Conservation (phyloP, 35 echinoderm and acorn worm genomes). For the Heliocidaris tuberculata region DNA sequence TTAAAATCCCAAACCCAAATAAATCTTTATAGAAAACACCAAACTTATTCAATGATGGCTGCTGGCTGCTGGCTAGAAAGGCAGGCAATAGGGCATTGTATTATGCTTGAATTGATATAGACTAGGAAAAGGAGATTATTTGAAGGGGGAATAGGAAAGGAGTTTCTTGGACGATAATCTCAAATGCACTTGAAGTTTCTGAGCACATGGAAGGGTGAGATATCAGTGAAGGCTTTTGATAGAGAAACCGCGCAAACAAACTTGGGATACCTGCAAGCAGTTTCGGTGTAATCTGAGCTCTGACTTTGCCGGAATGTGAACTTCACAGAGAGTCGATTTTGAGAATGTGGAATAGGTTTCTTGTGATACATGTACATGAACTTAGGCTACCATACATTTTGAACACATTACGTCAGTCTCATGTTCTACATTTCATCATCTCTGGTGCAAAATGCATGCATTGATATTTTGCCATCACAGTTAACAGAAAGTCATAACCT, state of each 20-base stretch:
- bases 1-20: neutral
- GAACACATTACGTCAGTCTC: neutral
- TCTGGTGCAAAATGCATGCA: too few relatives aligned
- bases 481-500: too few relatives aligned
- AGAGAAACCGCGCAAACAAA: neutral
- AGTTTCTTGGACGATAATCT: neutral
- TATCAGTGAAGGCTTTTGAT: neutral
- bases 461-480: too few relatives aligned
- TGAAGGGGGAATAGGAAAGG: neutral
- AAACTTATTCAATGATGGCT: neutral
- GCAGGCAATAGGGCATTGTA: neutral
- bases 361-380: neutral
- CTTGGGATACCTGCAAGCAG: neutral
- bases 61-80: neutral
- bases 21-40: neutral
- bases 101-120: neutral
- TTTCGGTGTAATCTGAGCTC: neutral
- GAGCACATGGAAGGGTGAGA: neutral
- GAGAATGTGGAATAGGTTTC: neutral
- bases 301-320: neutral
- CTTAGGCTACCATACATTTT: neutral
- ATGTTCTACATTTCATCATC: neutral
- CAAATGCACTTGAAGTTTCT: neutral
- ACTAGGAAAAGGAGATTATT: neutral
- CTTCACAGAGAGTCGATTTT: neutral